Percentiles rank a stretch among this genome's conserved stretches.
These are phyloP conservation scores for Orgyia antiqua DNA, from an alignment of 2,888 invertebrate species.

Conservation along the genomic window DNA sequence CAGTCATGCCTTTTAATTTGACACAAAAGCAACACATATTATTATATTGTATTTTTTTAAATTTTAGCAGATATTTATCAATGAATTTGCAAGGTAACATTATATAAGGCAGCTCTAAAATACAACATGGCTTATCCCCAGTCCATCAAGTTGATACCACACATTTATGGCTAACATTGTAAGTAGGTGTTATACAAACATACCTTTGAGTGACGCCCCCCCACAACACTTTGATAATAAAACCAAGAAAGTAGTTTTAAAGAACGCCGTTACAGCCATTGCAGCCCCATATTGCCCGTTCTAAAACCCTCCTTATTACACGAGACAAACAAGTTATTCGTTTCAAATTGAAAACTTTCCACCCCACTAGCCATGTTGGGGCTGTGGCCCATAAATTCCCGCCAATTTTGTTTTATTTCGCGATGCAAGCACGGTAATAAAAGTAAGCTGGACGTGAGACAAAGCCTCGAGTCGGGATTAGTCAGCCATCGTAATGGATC, in stretches of 20 bases:
- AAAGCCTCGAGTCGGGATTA: constrained; percentile 72
- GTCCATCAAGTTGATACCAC: constrained; percentile 6
- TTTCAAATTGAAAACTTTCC: constrained; percentile 78
- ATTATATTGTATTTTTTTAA: too few relatives aligned
- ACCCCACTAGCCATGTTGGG: constrained; percentile 71
- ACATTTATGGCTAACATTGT: constrained; percentile 28
- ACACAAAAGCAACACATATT: too few relatives aligned
- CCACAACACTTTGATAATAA: constrained; percentile 70
- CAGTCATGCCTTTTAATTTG: too few relatives aligned
- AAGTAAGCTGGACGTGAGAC: constrained; percentile 78
- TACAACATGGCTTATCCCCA: constrained; percentile 5
- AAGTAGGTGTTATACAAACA: constrained; percentile 28
- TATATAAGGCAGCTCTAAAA: too few relatives aligned
- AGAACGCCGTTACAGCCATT: constrained; percentile 69
- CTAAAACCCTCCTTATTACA: constrained; percentile 73
- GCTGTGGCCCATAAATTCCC: constrained; percentile 74
- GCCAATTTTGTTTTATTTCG: constrained; percentile 78
- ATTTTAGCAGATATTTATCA: too few relatives aligned
- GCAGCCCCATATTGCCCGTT: constrained; percentile 64
- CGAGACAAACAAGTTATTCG: constrained; percentile 75
- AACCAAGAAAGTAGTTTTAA: constrained; percentile 75
- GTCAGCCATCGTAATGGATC: constrained; percentile 70
- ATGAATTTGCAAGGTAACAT: too few relatives aligned
- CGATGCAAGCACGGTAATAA: constrained; percentile 76
- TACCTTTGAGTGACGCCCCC: constrained; percentile 46